These are phyloP conservation scores for Pelosia muscerda DNA, from an alignment of 2,888 invertebrate genomes.

Conservation along the genomic window DNA sequence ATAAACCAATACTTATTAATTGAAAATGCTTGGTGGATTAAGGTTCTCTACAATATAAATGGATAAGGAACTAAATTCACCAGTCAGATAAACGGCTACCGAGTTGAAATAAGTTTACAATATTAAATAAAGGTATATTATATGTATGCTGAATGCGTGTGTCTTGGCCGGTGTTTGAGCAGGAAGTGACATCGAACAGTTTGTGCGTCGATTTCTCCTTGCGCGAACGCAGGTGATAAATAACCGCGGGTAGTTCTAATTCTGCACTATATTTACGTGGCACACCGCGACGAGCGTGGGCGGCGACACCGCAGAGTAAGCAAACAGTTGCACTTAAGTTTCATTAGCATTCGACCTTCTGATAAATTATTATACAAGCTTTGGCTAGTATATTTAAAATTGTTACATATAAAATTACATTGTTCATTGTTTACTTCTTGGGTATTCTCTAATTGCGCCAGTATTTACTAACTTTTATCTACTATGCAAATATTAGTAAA, in stretches of 20 bases:
- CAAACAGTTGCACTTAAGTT: constrained; percentile 67
- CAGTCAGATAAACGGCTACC: constrained; percentile 58
- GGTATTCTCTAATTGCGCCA: not conserved
- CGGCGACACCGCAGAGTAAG: constrained; percentile 67
- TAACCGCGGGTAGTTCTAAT: constrained; percentile 82
- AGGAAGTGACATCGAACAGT: constrained; percentile 71
- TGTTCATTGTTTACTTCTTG: not conserved
- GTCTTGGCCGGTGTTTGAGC: constrained; percentile 65
- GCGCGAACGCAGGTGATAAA: constrained; percentile 68
- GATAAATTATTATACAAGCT: constrained; percentile 11
- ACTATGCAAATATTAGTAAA: no score
- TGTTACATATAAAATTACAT: not conserved
- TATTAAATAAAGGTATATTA: constrained; percentile 72
- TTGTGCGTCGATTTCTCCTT: constrained; percentile 62
- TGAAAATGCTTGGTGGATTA: not conserved
- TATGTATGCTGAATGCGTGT: constrained; percentile 59
- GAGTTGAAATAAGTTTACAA: constrained; percentile 70
- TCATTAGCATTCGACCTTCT: constrained; percentile 50
- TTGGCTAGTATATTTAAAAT: not conserved
- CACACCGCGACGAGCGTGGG: constrained; percentile 67
- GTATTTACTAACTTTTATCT: no score
- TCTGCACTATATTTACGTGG: constrained; percentile 80
- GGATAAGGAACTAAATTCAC: constrained; percentile 44
- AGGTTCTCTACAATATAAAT: constrained; percentile 6
- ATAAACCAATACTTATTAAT: constrained; percentile 5